Evolutionary conservation across 2,888 invertebrate species (phyloP), one percentile per base, ranked within the genome.

Genomic region (Ichneumon xanthorius): DNA sequence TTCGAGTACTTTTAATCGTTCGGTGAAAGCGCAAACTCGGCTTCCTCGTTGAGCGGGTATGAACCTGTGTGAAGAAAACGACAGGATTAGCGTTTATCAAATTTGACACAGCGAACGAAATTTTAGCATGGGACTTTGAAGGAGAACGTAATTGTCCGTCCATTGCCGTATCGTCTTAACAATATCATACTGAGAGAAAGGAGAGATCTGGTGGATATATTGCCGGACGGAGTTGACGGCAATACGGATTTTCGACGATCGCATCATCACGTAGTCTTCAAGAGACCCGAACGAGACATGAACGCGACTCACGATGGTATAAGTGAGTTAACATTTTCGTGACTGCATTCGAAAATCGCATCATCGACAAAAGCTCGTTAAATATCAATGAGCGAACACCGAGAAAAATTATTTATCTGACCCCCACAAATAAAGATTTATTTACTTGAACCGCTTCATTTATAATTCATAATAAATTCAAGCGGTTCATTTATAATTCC

Each of bases 251-350:
- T 85, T 45, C 80, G 22, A 19, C 76, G 82, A 26, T 89, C 89
- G 5, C 86, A 87, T 88, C 89, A 88, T 83, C 92, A 92, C n/a
- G 82, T 92, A 16, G 80, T 92, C 33, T 92, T 90, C 72, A 85
- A 89, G 75, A 68, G 73, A 48, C 73, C 77, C 14, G 82, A 84
- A 37, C 65, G 82, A 4, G 53, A 79, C 7, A 65, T 68, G 0
- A 68, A 80, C 14, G 22, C 76, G n/a, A 65, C 65, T 6, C 26
- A 75, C n/a, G 79, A 65, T 61, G 77, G 75, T 30, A 76, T 75
- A 79, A 79, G 45, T 53, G 30, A 76, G 71, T 58, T 14, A 26
- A 22, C 11, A 14, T 22, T n/a, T 53, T 2, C 33, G 2, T 26
- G 22, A 26, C 9, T 4, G 0, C 9, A 22, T 58, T 58, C 2